Evolutionary conservation across 2,113 vertebrate species (phyloP).

Genomic region (Litocranius walleri): DNA sequence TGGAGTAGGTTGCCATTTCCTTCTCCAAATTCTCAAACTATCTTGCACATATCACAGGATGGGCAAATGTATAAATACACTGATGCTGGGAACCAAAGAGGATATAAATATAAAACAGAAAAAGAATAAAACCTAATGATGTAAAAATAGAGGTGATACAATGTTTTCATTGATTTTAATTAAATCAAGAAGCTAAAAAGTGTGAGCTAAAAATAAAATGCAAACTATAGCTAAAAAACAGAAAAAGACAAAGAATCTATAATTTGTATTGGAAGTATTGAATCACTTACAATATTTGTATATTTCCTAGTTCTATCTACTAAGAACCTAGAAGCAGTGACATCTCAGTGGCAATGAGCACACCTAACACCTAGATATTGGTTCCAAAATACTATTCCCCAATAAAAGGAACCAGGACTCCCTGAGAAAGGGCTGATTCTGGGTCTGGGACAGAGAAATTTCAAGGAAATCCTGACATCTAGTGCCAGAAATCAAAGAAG

Average conservation of each 20-base stretch:
- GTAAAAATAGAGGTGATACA: not conserved
- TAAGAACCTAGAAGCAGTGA: slow-evolving; percentile 15
- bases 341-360: not conserved
- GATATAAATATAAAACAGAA: not conserved
- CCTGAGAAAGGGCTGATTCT: slow-evolving; percentile 10
- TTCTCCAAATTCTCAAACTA: not conserved
- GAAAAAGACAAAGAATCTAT: not conserved
- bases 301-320: slow-evolving; percentile 6
- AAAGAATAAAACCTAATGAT: not conserved
- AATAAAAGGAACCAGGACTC: not conserved
- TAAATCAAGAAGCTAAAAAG: not conserved
- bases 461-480: not conserved
- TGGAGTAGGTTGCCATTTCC: not conserved
- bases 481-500: not conserved
- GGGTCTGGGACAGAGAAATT: not conserved
- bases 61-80: slow-evolving; percentile 13
- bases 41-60: not conserved
- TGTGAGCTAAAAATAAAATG: not conserved
- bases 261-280: not conserved
- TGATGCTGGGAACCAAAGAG: not conserved
- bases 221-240: not conserved
- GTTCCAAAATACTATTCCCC: slow-evolving; percentile 21
- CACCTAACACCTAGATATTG: not conserved
- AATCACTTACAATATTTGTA: not conserved
- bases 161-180: not conserved